Evolutionary conservation across 2,888 invertebrate species (phyloP), one percentile per base, ranked within the genome.

Genomic region (Hydrotaea diabolus): DNA sequence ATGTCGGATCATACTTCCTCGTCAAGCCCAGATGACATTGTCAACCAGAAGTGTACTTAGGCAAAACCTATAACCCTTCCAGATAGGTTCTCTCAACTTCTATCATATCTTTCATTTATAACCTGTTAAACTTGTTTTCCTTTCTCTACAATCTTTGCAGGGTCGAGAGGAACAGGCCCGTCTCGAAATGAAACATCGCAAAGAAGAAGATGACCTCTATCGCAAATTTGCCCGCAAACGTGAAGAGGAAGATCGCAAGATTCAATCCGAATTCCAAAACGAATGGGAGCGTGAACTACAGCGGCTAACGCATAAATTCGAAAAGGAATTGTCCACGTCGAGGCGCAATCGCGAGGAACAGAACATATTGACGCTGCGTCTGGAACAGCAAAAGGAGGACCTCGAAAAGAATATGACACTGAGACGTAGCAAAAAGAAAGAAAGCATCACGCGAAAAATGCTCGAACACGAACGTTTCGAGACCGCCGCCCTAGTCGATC

Each of bases 221-320:
- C 94, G 97, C 90, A 96, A 97, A 92, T 98, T 99, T 93, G 97
- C 97, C 15, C 95, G 96, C 89, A 97, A 98, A 90, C 95, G 99
- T 86, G 97, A 97, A 91, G 97, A 97, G 91, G 98, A 99, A 92
- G 97, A 98, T 91, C 95, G 96, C 91, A 94, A 97, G 91, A 97
- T 99, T 91, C 95, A 97, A 89, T 96, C 96, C 86, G 98, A 99
- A 94, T 96, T 93, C 85, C 93, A 98, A 96, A 98, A 98, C 91
- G 98, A 98, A 94, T 98, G 98, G 98, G 99, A 99, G 93, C 96
- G 97, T 88, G 99, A 99, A 92, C 92, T 99, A 89, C 97, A 98
- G 90, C 95, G 97, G 87, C 94, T 99, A 87, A 97, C 98, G 77
- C 96, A 96, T 89, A 95, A 97, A 90, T 98, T 97, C 93, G 98